These are phyloP conservation scores for Amiota minor DNA, from an alignment of 2,888 invertebrate genomes.

Conservation along the genomic window DNA sequence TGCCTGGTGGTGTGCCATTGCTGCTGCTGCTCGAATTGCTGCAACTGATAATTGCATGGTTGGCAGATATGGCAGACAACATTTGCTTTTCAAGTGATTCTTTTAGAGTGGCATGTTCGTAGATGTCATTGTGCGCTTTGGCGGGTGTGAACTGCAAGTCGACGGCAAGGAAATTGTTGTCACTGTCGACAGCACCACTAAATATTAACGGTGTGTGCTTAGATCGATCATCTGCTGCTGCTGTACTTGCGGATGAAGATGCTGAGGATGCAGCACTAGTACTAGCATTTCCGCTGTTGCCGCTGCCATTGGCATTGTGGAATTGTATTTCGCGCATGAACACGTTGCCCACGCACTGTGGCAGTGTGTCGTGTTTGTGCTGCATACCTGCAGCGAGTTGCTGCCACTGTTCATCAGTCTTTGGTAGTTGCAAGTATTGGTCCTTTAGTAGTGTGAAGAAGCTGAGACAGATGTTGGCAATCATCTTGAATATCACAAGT, in stretches of 20 bases:
- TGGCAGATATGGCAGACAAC: conserved; percentile 41
- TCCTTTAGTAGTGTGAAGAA: conserved; percentile 71
- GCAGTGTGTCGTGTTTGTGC: conserved; percentile 62
- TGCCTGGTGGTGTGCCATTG: conserved; percentile 27
- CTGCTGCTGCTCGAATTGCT: background rate
- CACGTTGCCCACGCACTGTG: conserved; percentile 69
- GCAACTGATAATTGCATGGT: conserved; percentile 40
- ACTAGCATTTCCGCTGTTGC: conserved; percentile 4
- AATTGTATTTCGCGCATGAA: conserved; percentile 70
- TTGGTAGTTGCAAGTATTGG: conserved; percentile 70
- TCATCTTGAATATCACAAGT: conserved; percentile 72
- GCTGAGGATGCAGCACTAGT: conserved; percentile 13
- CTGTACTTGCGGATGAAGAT: no score
- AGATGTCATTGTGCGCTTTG: conserved; percentile 63
- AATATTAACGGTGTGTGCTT: conserved; percentile 67
- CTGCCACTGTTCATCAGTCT: conserved; percentile 71
- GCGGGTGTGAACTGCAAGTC: conserved; percentile 65
- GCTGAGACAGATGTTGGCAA: conserved; percentile 71
- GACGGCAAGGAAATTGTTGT: conserved; percentile 68
- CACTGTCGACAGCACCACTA: conserved; percentile 68
- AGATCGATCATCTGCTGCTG: conserved; percentile 40
- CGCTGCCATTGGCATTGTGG: conserved; percentile 53
- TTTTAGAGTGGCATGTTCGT: conserved; percentile 66
- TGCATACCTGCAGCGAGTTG: conserved; percentile 65
- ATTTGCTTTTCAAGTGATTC: conserved; percentile 61